Percentiles rank a stretch among this genome's conserved stretches.
These are phyloP conservation scores for Percopsis omiscomaycus DNA, from an alignment of 2,797 vertebrate genomes.

Conservation along the genomic window DNA sequence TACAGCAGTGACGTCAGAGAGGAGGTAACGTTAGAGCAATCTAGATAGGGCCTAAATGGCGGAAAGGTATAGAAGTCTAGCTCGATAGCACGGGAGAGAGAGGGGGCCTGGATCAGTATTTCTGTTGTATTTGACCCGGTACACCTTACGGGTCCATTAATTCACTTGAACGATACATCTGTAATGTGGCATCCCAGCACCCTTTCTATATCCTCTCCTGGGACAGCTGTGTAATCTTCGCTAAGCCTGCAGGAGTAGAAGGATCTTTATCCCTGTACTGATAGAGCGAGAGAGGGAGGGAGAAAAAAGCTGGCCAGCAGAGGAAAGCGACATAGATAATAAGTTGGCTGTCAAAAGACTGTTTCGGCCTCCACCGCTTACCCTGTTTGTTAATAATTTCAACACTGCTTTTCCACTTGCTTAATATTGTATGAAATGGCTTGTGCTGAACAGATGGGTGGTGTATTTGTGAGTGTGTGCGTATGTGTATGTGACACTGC, in stretches of 20 bases:
- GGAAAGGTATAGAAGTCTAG: slow-evolving; percentile 1
- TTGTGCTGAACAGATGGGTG: slow-evolving; percentile 16
- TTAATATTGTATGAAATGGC: slow-evolving; percentile 39
- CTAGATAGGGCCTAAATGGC: slow-evolving; percentile 24
- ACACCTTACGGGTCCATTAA: slow-evolving; percentile 65
- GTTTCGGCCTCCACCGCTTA: slow-evolving; percentile 33
- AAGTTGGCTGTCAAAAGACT: slow-evolving; percentile 67
- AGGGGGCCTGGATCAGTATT: slow-evolving; percentile 14
- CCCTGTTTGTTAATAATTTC: slow-evolving; percentile 55
- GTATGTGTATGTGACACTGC: neutral
- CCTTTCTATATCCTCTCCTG: slow-evolving; percentile 55
- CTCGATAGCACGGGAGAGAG: slow-evolving; percentile 40
- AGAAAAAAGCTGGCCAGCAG: slow-evolving; percentile 53
- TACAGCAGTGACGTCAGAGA: slow-evolving; percentile 14
- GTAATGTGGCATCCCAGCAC: slow-evolving; percentile 71
- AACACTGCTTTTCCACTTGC: slow-evolving; percentile 40
- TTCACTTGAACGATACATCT: slow-evolving; percentile 72
- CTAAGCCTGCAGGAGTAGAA: slow-evolving; percentile 66
- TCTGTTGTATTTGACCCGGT: slow-evolving; percentile 27
- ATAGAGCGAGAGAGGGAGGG: slow-evolving; percentile 62
- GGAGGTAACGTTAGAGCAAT: slow-evolving; percentile 35
- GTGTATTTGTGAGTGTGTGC: neutral
- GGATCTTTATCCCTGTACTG: slow-evolving; percentile 60
- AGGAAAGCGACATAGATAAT: slow-evolving; percentile 74
- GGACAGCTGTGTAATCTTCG: slow-evolving; percentile 68